These are phyloP conservation scores for Scotopteryx bipunctaria DNA, from an alignment of 2,888 invertebrate genomes.

Conservation along the genomic window DNA sequence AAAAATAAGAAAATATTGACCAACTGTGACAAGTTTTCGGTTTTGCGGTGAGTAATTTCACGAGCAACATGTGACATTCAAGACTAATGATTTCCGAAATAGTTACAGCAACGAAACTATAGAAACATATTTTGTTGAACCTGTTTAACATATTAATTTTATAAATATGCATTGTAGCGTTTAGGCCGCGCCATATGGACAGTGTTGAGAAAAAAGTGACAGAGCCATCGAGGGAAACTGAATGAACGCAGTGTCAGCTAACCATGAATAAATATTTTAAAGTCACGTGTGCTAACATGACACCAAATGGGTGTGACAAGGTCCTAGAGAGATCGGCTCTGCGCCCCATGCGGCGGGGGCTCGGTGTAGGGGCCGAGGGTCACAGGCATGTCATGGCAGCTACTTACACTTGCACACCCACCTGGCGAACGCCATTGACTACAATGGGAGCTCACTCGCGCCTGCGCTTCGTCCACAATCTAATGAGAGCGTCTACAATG, in stretches of 20 bases:
- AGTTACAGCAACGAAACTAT: constrained; percentile 53
- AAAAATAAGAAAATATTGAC: constrained; percentile 73
- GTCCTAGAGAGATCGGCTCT: constrained; percentile 36
- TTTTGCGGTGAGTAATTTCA: constrained; percentile 66
- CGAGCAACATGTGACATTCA: constrained; percentile 53
- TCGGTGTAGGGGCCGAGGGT: constrained; percentile 54
- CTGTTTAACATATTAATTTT: constrained; percentile 48
- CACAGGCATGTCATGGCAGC: constrained; percentile 57
- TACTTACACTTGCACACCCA: constrained; percentile 79
- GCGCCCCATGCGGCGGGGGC: constrained; percentile 15
- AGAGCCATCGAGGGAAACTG: constrained; percentile 35
- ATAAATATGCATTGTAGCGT: constrained; percentile 43
- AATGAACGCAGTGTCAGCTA: constrained; percentile 43
- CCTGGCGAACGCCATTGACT: constrained; percentile 75
- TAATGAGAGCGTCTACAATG: constrained; percentile 70
- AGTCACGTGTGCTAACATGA: constrained; percentile 33
- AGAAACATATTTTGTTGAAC: constrained; percentile 53
- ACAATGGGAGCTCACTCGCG: constrained; percentile 69
- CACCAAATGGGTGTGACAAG: constrained; percentile 22
- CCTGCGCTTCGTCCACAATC: constrained; percentile 51
- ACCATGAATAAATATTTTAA: constrained; percentile 38
- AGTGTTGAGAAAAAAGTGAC: constrained; percentile 33
- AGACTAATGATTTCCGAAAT: constrained; percentile 69
- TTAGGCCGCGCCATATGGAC: constrained; percentile 19
- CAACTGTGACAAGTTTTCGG: constrained; percentile 65